Conservation (phyloP, 2,888 invertebrate species). For the Epistrophe eligans region DNA sequence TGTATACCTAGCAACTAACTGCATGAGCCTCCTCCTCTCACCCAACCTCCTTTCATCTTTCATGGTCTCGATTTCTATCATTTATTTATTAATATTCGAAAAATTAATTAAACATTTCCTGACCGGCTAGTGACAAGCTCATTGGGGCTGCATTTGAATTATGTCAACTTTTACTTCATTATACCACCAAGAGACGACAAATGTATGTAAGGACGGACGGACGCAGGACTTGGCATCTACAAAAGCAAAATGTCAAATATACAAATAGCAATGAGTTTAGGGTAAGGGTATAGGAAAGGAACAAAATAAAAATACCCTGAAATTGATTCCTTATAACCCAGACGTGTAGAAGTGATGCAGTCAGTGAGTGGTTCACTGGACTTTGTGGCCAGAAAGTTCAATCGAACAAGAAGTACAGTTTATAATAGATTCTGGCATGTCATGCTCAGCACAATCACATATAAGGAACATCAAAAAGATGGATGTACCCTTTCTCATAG, state of each 20-base stretch:
- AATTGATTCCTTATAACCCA: constrained; percentile 66
- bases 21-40: constrained; percentile 5
- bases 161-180: constrained; percentile 82
- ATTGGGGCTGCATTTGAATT: constrained; percentile 82
- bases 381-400: constrained; percentile 58
- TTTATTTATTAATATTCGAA: constrained; percentile 75
- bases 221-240: constrained; percentile 27
- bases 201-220: not conserved
- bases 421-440: constrained; percentile 30
- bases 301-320: constrained; percentile 31
- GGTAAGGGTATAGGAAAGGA: not conserved
- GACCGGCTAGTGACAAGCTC: constrained; percentile 78
- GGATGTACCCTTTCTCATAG: constrained; percentile 47
- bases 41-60: not conserved
- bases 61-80: constrained; percentile 61
- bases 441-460: constrained; percentile 54
- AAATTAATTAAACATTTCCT: constrained; percentile 75
- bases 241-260: constrained; percentile 12
- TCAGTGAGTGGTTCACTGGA: constrained; percentile 34
- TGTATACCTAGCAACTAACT: constrained; percentile 20
- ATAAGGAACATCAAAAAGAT: constrained; percentile 71
- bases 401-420: constrained; percentile 51
- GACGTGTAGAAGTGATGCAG: constrained; percentile 26
- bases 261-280: constrained; percentile 9
- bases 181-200: constrained; percentile 9